phyloP scores from a whole-genome alignment of 92 coral and sea anemone genomes.

The Epizoanthus scotinus region DNA sequence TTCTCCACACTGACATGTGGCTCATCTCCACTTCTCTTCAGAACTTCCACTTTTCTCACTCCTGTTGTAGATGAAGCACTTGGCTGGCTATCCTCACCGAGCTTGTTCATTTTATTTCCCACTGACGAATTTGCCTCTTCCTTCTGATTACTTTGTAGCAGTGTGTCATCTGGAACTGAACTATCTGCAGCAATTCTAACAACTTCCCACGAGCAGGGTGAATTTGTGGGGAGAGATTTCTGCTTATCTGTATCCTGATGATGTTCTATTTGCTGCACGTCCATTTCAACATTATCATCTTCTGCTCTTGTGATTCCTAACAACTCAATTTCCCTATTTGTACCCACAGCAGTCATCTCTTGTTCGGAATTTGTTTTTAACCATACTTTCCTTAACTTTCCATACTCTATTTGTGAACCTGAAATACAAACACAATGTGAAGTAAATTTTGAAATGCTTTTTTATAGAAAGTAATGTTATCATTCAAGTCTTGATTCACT shows the following conservation, averaged over 20 bases:
- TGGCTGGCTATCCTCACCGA: not conserved
- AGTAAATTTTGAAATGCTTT: too few species aligned
- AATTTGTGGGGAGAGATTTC: not conserved
- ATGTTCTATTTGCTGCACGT: not conserved
- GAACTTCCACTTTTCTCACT: constrained; percentile 17
- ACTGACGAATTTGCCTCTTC: not conserved
- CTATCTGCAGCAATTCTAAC: constrained; percentile 36
- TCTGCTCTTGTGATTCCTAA: not conserved
- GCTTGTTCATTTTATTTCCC: not conserved
- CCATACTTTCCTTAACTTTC: not conserved
- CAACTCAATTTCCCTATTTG: not conserved
- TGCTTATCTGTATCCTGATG: not conserved
- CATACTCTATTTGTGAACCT: constrained; percentile 3
- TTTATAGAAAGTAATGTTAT: too few species aligned
- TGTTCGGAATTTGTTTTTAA: not conserved
- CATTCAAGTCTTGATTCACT: too few species aligned
- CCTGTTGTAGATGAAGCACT: not conserved
- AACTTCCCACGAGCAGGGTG: not conserved
- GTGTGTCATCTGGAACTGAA: constrained; percentile 29
- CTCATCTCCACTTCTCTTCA: not conserved
- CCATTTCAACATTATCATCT: not conserved
- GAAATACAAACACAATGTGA: not conserved
- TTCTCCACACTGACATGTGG: not conserved
- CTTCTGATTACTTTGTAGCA: not conserved
- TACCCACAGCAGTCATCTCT: constrained; percentile 11